Conservation (phyloP, 53 echinoderm and acorn worm genomes). For the Holothuria leucospilota region DNA sequence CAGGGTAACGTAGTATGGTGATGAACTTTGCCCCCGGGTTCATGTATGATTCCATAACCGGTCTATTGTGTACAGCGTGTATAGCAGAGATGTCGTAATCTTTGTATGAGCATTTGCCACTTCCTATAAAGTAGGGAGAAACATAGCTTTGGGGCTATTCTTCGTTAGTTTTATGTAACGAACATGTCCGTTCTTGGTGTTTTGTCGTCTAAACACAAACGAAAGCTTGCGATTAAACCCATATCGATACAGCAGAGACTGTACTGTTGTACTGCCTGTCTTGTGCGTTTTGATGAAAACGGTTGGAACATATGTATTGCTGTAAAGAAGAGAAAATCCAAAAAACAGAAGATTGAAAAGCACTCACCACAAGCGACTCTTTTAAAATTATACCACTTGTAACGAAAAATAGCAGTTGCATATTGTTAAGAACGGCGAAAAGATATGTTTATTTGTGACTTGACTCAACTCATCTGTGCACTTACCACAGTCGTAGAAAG, state of each 20-base stretch:
- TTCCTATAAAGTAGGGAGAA: constrained; percentile 1
- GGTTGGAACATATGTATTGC: too few relatives aligned
- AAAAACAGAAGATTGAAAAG: too few relatives aligned
- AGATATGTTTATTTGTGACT: too few relatives aligned
- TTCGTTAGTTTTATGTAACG: constrained; percentile 16
- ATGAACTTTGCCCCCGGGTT: constrained; percentile 29
- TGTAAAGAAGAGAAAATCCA: too few relatives aligned
- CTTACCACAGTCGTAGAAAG: too few relatives aligned
- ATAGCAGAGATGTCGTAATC: constrained; percentile 26
- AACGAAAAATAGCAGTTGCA: too few relatives aligned
- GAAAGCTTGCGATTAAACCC: neutral
- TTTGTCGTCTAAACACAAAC: neutral
- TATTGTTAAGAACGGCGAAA: too few relatives aligned
- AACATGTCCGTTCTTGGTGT: constrained; percentile 24
- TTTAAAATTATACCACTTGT: too few relatives aligned
- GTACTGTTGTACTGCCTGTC: neutral
- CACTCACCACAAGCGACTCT: too few relatives aligned
- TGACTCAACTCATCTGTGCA: too few relatives aligned
- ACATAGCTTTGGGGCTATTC: constrained; percentile 22
- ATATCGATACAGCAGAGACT: constrained; percentile 14
- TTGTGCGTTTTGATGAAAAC: too few relatives aligned
- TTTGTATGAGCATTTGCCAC: neutral
- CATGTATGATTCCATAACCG: constrained; percentile 27
- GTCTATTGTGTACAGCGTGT: constrained; percentile 23
- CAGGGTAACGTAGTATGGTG: constrained; percentile 35